phyloP scores from a whole-genome alignment of 2,797 vertebrate species.

The Parauchenoglanis ngamensis region DNA sequence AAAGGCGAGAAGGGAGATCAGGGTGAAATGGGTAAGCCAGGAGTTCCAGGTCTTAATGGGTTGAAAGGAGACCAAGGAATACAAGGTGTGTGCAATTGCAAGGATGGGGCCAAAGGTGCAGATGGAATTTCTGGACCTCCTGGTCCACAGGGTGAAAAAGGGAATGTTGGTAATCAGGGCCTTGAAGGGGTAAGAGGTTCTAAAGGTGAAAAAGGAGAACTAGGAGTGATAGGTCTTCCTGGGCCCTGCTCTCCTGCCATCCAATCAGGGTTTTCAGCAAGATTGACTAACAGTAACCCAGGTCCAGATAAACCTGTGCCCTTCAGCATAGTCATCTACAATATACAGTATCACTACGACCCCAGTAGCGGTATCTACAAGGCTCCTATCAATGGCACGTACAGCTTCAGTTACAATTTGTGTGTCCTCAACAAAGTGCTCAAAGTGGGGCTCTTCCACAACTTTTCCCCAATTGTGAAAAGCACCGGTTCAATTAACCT shows the following conservation, averaged over 20 bases:
- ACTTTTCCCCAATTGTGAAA: slow-evolving; percentile 61
- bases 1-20: slow-evolving; percentile 65
- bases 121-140: slow-evolving; percentile 58
- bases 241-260: slow-evolving; percentile 71
- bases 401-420: slow-evolving; percentile 70
- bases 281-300: slow-evolving; percentile 58
- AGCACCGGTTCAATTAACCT: slow-evolving; percentile 45
- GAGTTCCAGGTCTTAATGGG: slow-evolving; percentile 59
- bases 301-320: slow-evolving; percentile 52
- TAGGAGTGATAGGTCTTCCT: slow-evolving; percentile 63
- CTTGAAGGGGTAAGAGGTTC: slow-evolving; percentile 56
- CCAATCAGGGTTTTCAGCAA: slow-evolving; percentile 70
- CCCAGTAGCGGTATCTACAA: slow-evolving; percentile 55
- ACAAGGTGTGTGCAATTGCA: slow-evolving; percentile 69
- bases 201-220: slow-evolving; percentile 62
- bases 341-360: slow-evolving; percentile 62
- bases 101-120: slow-evolving; percentile 63
- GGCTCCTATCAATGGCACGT: slow-evolving; percentile 73
- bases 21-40: slow-evolving; percentile 66
- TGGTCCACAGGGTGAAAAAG: slow-evolving; percentile 68
- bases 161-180: slow-evolving; percentile 61
- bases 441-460: slow-evolving; percentile 68
- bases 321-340: slow-evolving; percentile 63
- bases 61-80: slow-evolving; percentile 66
- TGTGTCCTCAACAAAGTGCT: slow-evolving; percentile 46